Evolutionary conservation across 2,888 invertebrate genomes (phyloP).

Genomic region (Nemotelus pantherinus): DNA sequence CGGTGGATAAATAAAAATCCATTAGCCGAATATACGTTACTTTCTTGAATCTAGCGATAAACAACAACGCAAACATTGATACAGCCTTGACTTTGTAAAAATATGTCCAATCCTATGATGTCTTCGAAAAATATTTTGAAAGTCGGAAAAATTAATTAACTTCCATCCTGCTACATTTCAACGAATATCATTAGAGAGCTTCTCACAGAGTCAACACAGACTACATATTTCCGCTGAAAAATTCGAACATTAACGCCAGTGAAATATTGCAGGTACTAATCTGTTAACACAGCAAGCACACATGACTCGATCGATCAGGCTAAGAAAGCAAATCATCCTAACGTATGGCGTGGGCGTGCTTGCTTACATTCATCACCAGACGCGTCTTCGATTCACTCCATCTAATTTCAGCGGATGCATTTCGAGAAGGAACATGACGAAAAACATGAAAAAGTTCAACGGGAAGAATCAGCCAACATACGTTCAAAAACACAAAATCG

Average conservation of each 20-base stretch:
- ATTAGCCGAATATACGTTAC: too few relatives aligned
- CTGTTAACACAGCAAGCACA: slow-evolving; percentile 29
- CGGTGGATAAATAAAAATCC: too few relatives aligned
- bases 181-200: slow-evolving; percentile 2
- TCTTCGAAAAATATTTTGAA: not conserved
- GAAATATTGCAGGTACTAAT: slow-evolving; percentile 44
- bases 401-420: not conserved
- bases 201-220: not conserved
- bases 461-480: not conserved
- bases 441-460: not conserved
- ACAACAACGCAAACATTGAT: too few relatives aligned
- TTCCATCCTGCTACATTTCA: not conserved
- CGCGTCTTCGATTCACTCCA: not conserved
- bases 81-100: too few relatives aligned
- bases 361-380: slow-evolving; percentile 7
- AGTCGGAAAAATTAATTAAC: not conserved
- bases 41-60: too few relatives aligned
- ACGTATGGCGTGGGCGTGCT: slow-evolving; percentile 37
- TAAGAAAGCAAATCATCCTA: slow-evolving; percentile 38
- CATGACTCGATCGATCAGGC: not conserved
- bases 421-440: not conserved
- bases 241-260: slow-evolving; percentile 33
- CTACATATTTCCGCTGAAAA: slow-evolving; percentile 25
- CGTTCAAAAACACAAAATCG: not conserved
- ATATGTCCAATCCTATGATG: too few relatives aligned